A percentile compares a stretch with the other conserved stretches of the same genome.
These are phyloP conservation scores for Bucco capensis DNA, from an alignment of 2,113 vertebrate species.

Conservation along the genomic window DNA sequence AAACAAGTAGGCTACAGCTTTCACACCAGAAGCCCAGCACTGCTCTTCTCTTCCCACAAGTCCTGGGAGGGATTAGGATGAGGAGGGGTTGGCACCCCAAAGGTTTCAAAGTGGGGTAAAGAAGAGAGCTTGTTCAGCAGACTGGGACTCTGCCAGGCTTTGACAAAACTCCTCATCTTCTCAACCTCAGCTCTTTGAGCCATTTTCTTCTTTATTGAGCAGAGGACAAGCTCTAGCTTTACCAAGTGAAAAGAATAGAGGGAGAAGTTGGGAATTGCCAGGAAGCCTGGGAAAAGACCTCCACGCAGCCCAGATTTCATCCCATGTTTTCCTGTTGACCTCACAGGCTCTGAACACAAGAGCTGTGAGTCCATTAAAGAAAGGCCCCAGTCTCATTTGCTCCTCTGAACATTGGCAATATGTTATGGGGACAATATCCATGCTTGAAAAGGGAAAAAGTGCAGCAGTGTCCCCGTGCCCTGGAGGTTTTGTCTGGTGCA, in stretches of 20 bases:
- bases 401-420: constrained; percentile 61
- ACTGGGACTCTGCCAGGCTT: constrained; percentile 7
- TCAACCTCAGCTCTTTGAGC: background rate
- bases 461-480: constrained; percentile 51
- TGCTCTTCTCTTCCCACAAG: background rate
- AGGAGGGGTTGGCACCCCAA: background rate
- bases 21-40: accelerated
- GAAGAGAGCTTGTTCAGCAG: background rate
- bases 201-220: background rate
- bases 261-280: constrained; percentile 43
- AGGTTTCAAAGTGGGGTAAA: constrained; percentile 18
- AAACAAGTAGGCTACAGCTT: background rate
- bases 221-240: background rate
- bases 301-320: constrained; percentile 38
- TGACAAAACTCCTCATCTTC: constrained; percentile 25
- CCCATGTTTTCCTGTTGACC: constrained; percentile 62
- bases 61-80: background rate
- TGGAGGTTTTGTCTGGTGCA: constrained; percentile 59
- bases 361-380: constrained; percentile 61
- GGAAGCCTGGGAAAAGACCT: constrained; percentile 54
- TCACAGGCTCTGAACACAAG: constrained; percentile 48
- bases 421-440: constrained; percentile 59
- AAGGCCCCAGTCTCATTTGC: constrained; percentile 60
- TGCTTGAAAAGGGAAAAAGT: constrained; percentile 56
- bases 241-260: constrained; percentile 53